These are phyloP conservation scores for Sigmodon hispidus DNA, from an alignment of 2,113 vertebrate species.

Conservation along the genomic window DNA sequence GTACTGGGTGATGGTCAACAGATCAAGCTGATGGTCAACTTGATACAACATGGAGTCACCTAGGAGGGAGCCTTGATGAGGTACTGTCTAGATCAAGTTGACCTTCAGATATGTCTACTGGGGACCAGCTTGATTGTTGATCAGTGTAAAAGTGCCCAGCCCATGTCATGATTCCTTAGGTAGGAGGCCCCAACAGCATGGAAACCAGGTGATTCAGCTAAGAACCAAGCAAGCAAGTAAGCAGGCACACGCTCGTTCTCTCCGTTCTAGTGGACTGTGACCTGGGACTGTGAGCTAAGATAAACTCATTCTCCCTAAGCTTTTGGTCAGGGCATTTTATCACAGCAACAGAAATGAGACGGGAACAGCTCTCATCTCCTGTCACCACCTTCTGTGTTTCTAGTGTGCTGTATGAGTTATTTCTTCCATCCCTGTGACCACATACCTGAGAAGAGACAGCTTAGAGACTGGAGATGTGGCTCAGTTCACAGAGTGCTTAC, in stretches of 20 bases:
- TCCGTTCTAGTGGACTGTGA: neutral
- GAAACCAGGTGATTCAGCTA: neutral
- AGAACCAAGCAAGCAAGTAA: neutral
- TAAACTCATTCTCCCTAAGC: neutral
- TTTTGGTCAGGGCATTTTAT: neutral
- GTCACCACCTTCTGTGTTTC: neutral
- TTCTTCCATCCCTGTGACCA: neutral
- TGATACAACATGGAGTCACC: neutral
- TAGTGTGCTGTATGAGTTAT: too few relatives aligned
- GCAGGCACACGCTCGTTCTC: neutral
- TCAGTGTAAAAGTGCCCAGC: neutral
- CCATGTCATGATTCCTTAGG: neutral
- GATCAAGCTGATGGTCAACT: neutral
- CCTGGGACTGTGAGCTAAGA: neutral
- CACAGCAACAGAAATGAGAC: neutral
- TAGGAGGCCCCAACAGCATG: too few relatives aligned
- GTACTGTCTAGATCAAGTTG: neutral
- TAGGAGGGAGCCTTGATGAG: neutral
- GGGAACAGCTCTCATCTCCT: too few relatives aligned
- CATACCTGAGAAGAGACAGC: neutral
- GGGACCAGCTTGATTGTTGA: neutral
- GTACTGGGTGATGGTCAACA: neutral
- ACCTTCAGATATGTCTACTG: neutral
- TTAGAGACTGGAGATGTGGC: too few relatives aligned
- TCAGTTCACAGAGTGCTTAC: neutral